Evolutionary conservation across 2,888 invertebrate genomes (phyloP), one percentile per base, ranked within the genome.

Genomic region (Zygothrica quintamaculata): DNA sequence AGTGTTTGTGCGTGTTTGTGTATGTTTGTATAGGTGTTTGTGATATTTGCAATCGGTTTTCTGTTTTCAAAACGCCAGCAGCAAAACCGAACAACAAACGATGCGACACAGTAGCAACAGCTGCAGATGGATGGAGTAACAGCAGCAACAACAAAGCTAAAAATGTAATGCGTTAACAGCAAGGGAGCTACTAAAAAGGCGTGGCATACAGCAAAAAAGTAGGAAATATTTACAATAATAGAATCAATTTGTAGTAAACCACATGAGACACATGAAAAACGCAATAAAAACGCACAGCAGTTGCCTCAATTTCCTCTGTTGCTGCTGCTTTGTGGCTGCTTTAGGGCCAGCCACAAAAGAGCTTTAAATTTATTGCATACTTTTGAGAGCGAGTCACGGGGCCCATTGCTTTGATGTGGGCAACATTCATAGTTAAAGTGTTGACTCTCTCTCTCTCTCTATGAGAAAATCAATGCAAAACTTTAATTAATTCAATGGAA

Each of bases 181-280:
- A 11, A 1, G 12, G 9, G 8, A 44, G 7, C 33, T 3, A n/a
- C n/a, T n/a, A n/a, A n/a, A n/a, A 9, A n/a, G 26, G 61, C 42
- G 37, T 13, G 13, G 50, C 37, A 62, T 29, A 22, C 16, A 13
- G 3, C 34, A 26, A 43, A 46, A 59, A 58, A 31, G n/a, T n/a
- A 8, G 13, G 8, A 16, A 9, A 46, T 18, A 57, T 43, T 6
- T 34, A 70, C 82, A 76, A 85, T 88, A 88, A 87, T 82, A 76
- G 84, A 88, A 82, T 87, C 87, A 87, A 87, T 87, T 88, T 88
- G 87, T 78, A 78, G 74, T 77, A 75, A 84, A 77, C 80, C 87
- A 82, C 87, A 82, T 74, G 84, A 87, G 85, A 88, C 74, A 74
- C 81, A 74, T 67, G 82, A 71, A 80, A 73, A 81, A 81, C 70